Percentiles rank a stretch among this genome's conserved stretches.
These are phyloP conservation scores for Mormyrus hasselquistii DNA, from an alignment of 2,797 vertebrate genomes.

Conservation along the genomic window DNA sequence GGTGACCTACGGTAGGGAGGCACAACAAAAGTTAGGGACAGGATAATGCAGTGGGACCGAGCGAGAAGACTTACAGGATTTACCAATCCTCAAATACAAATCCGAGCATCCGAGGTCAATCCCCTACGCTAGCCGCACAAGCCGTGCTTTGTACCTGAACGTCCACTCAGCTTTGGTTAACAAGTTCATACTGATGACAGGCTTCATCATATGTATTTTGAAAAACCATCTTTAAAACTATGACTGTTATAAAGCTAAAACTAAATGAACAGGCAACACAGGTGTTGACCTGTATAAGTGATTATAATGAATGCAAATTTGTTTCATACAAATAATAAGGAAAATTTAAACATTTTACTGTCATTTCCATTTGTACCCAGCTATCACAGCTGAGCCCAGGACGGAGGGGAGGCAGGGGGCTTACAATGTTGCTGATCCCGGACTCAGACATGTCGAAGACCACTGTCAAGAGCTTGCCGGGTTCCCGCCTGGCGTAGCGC, in stretches of 20 bases:
- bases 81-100: not conserved
- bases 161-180: not conserved
- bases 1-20: not conserved
- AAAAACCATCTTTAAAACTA: not conserved
- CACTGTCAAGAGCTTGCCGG: constrained; percentile 87
- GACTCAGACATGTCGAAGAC: constrained; percentile 94
- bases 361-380: not conserved
- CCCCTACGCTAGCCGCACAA: not conserved
- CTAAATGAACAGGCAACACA: not conserved
- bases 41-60: not conserved
- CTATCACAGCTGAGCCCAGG: not conserved
- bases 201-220: not conserved
- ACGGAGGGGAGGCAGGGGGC: constrained; percentile 35
- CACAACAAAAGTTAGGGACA: not conserved
- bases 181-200: not conserved
- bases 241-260: not conserved
- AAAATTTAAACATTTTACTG: not conserved
- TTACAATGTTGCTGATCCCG: constrained; percentile 87
- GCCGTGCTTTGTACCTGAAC: not conserved
- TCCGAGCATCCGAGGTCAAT: not conserved
- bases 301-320: not conserved
- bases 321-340: not conserved
- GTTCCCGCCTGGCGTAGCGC: constrained; percentile 83
- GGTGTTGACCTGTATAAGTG: not conserved
- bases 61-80: not conserved